Conservation (phyloP, 2,888 invertebrate genomes). For the Noctua comes region DNA sequence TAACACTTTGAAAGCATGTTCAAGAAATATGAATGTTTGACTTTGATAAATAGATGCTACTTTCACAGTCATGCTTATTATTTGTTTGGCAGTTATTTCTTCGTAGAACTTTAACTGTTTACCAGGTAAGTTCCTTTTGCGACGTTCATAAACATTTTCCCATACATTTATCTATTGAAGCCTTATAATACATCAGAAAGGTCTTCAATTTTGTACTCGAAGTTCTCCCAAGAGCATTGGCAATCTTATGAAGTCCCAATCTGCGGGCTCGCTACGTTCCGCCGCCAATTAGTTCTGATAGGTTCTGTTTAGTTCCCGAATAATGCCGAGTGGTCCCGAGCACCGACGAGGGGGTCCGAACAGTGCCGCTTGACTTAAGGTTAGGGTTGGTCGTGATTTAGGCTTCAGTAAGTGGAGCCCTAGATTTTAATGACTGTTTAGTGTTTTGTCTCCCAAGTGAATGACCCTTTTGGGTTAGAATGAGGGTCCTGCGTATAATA, state of each 20-base stretch:
- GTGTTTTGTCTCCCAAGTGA: constrained; percentile 47
- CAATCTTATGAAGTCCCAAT: constrained; percentile 78
- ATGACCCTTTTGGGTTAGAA: constrained; percentile 43
- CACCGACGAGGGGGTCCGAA: constrained; percentile 54
- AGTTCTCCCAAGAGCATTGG: constrained; percentile 66
- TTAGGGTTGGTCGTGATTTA: constrained; percentile 60
- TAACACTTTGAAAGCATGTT: constrained; percentile 38
- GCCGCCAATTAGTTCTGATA: constrained; percentile 81
- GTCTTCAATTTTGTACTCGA: constrained; percentile 54
- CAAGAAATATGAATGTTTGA: constrained; percentile 56
- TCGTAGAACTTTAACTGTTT: constrained; percentile 25
- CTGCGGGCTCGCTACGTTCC: constrained; percentile 76
- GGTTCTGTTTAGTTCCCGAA: constrained; percentile 73
- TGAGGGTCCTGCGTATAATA: constrained; percentile 48
- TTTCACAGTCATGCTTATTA: constrained; percentile 42
- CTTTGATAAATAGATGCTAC: constrained; percentile 57
- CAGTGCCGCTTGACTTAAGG: constrained; percentile 52
- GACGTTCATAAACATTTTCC: constrained; percentile 11
- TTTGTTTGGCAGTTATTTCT: constrained; percentile 47
- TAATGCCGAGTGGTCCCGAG: constrained; percentile 68
- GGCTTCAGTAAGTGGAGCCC: constrained; percentile 40
- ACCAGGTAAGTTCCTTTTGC: constrained; percentile 26
- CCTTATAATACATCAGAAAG: constrained; percentile 53
- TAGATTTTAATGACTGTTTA: constrained; percentile 61
- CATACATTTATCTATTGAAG: constrained; percentile 27